Percentiles rank a stretch among this genome's conserved stretches.
Conservation (phyloP, 2,888 invertebrate species). For the Caenorhabditis panamensis region DNA sequence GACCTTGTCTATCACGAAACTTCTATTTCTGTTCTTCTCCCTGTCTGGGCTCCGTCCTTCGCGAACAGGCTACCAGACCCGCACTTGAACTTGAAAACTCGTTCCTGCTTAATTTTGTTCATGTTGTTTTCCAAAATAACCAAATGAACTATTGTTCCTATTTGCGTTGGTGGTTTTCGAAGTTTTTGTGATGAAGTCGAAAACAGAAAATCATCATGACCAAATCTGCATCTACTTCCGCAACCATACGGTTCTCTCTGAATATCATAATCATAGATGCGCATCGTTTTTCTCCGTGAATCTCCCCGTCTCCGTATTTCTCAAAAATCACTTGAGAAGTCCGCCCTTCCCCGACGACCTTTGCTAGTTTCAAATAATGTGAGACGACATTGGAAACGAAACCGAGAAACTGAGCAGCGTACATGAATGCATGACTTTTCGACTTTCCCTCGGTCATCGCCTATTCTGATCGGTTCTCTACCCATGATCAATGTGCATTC, state of each 20-base stretch:
- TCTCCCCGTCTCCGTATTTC: background rate
- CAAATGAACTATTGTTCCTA: too few species aligned
- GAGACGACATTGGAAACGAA: constrained; percentile 19
- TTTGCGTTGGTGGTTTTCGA: background rate
- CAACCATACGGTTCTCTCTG: background rate
- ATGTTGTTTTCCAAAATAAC: background rate
- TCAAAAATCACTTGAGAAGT: constrained; percentile 47
- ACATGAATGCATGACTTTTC: constrained; percentile 39
- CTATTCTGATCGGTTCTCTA: constrained; percentile 44
- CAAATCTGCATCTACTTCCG: too few species aligned
- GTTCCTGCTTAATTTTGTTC: background rate
- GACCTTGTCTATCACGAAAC: background rate
- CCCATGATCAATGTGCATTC: constrained; percentile 31
- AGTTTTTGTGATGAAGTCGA: background rate
- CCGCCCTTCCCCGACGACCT: background rate
- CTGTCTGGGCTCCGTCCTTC: background rate
- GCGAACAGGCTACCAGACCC: too few species aligned
- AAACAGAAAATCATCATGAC: too few species aligned
- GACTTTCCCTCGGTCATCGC: constrained; percentile 49
- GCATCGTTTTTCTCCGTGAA: constrained; percentile 20
- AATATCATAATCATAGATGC: constrained; percentile 21
- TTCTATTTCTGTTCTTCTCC: background rate
- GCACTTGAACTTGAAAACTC: background rate
- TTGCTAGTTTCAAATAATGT: constrained; percentile 10
- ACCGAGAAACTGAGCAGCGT: constrained; percentile 11